These are phyloP conservation scores for Perizoma flavofasciatum DNA, from an alignment of 2,888 invertebrate genomes.

Conservation along the genomic window DNA sequence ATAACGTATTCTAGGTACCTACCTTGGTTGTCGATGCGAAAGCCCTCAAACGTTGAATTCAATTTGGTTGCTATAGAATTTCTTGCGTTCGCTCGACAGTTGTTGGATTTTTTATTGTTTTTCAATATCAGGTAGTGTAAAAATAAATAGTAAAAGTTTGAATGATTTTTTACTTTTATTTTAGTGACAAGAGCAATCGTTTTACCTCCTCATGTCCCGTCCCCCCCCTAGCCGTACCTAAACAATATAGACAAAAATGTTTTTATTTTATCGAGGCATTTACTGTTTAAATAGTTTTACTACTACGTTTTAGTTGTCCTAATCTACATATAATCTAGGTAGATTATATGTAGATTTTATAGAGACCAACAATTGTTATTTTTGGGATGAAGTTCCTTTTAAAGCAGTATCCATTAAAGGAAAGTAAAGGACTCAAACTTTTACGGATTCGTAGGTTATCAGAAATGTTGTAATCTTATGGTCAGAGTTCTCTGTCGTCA, in stretches of 20 bases:
- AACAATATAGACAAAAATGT: no score
- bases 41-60: slow-evolving; percentile 19
- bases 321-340: no score
- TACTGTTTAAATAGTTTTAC: no score
- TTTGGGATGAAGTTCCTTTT: slow-evolving; percentile 17
- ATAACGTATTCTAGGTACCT: slow-evolving; percentile 16
- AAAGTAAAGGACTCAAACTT: slow-evolving; percentile 26
- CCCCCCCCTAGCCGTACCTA: no score
- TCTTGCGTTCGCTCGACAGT: slow-evolving; percentile 7
- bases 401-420: slow-evolving; percentile 31
- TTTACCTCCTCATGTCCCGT: no score
- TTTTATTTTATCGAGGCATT: no score
- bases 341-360: no score
- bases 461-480: slow-evolving; percentile 27
- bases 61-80: slow-evolving; percentile 15
- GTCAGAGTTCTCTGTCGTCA: no score
- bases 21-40: slow-evolving; percentile 14
- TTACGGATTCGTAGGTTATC: slow-evolving; percentile 20
- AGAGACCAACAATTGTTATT: slow-evolving; percentile 29
- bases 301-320: no score
- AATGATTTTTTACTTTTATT: no score
- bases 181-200: no score
- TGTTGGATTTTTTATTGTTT: not conserved
- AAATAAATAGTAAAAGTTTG: not conserved
- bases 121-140: slow-evolving; percentile 3